Evolutionary conservation across 2,797 vertebrate species (phyloP).

Genomic region (Micrastur ruficollis): DNA sequence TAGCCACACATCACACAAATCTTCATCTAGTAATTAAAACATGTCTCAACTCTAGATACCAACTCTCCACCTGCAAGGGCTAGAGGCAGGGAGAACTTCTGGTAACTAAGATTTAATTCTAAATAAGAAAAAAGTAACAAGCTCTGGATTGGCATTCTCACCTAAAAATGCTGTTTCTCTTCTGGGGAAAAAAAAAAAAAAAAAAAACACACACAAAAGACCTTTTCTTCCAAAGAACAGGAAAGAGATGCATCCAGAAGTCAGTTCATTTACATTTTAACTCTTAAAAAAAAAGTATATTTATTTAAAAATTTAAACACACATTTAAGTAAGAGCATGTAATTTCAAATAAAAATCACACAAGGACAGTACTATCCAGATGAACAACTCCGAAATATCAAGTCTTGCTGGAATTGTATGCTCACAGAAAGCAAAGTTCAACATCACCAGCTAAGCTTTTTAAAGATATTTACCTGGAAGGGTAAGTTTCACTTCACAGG

Average conservation of each 20-base stretch:
- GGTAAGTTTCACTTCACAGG: background rate
- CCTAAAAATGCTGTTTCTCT: background rate
- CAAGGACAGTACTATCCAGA: background rate
- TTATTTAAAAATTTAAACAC: background rate
- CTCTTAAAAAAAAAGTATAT: background rate
- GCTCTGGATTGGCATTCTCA: background rate
- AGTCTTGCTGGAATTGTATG: background rate
- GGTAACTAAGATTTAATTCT: background rate
- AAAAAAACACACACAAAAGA: no score
- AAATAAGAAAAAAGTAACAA: background rate
- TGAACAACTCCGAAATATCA: background rate
- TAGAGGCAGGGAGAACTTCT: background rate
- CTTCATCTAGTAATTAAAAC: constrained; percentile 6
- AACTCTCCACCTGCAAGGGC: background rate
- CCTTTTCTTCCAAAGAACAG: background rate
- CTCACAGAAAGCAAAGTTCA: background rate
- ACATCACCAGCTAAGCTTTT: background rate
- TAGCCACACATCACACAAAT: background rate
- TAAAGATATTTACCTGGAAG: background rate
- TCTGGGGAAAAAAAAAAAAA: background rate
- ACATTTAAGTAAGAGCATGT: background rate
- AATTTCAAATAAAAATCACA: background rate
- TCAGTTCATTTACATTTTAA: background rate
- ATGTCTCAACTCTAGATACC: background rate
- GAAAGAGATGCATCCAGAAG: background rate